Base-by-base conservation (phyloP, 2,797 vertebrate genomes). In the Schizothorax lantsangensis region DNA sequence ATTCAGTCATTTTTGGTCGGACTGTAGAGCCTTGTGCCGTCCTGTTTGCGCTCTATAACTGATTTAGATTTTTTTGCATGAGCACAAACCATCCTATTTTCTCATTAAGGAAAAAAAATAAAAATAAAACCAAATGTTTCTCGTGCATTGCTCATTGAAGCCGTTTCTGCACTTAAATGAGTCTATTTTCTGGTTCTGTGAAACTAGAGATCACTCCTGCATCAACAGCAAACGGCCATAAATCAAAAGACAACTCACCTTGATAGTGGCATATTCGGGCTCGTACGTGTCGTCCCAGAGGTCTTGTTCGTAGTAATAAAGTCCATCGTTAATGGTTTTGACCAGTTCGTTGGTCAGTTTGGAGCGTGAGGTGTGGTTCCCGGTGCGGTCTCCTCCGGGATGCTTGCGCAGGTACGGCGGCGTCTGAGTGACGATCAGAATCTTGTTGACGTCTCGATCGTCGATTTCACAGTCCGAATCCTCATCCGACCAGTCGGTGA, bases 261-360 rank as follows among this genome's bases (percentile, higher is more conserved):
- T 99, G 92, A 99, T 99, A 89, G 97, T 98, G 0, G 98, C 98
- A 87, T 99, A 99, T 89, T 99, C 98, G 0, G 98, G 98, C 81
- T 99, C 98, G 15, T 97, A 98, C 36, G 95, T 96, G 92, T 99
- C 98, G 0, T 98, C 97, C 98, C 98, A 99, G 88, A 99, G 96
- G 92, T 99, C 98, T 93, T 97, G 96, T 84, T 99, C 98, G 0
- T 99, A 99, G 95, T 99, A 99, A 92, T 96, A 99, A n/a, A 99
- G 97, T 15, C 98, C 98, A 1, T 99, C 98, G 0, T 99, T 99
- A 93, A 99, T 99, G 75, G 98, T 97, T 91, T 99, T 99, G 88
- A 92, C 98, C 84, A 97, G 94, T 91, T 99, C 98, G 0, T 94
- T 97, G 88, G 96, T 96, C 91, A 99, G 97, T 92, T 99, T 99